Percentiles rank a stretch among this genome's conserved stretches.
Conservation (phyloP, 2,888 invertebrate species). For the Heliconius sara region DNA sequence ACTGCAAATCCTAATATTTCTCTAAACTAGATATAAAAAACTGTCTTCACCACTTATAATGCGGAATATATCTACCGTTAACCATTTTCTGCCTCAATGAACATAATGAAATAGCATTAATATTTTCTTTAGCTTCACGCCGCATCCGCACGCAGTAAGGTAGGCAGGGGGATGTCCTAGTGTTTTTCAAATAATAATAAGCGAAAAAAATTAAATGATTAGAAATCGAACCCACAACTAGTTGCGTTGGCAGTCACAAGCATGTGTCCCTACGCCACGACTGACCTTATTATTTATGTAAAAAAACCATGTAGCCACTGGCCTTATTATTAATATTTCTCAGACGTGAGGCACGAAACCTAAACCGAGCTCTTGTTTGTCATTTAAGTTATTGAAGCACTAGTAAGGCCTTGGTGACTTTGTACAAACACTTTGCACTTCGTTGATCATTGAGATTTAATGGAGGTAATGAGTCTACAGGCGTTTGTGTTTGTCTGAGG, state of each 20-base stretch:
- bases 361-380: conserved; percentile 14
- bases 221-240: not conserved
- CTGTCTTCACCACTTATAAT: no score
- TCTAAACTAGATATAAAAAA: no score
- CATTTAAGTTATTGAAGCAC: conserved; percentile 18
- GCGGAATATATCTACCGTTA: no score
- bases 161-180: no score
- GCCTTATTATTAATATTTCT: not conserved
- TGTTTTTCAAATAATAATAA: no score
- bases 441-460: conserved; percentile 26
- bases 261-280: not conserved
- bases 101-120: no score
- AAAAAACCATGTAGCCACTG: not conserved
- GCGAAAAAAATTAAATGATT: no score
- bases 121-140: no score
- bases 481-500: not conserved
- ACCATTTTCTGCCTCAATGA: no score
- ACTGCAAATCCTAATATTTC: no score
- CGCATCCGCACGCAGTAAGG: no score
- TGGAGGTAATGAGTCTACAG: conserved; percentile 7
- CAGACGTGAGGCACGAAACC: conserved; percentile 6
- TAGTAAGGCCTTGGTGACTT: conserved; percentile 20
- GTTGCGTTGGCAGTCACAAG: not conserved
- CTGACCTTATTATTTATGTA: not conserved
- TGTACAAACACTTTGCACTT: conserved; percentile 15